These are phyloP conservation scores for Cyprinodon variegatus DNA, from an alignment of 2,113 vertebrate genomes.

Conservation along the genomic window DNA sequence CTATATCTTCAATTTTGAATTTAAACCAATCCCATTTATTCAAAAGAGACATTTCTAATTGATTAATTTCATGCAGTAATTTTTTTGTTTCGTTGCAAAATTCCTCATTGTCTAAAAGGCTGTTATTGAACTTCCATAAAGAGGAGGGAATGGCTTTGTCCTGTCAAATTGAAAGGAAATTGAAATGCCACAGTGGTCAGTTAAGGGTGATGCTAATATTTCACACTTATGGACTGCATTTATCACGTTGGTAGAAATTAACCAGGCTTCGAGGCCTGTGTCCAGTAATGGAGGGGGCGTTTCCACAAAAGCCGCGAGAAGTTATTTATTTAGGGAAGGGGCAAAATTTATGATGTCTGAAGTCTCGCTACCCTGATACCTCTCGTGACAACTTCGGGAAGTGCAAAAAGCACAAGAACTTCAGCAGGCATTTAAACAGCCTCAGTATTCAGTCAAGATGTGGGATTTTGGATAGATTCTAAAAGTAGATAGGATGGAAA, in stretches of 20 bases:
- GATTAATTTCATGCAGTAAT: too few species aligned
- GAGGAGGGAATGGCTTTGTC: background rate
- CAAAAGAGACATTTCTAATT: background rate
- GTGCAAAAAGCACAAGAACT: too few species aligned
- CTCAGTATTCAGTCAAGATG: too few species aligned
- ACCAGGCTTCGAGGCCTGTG: background rate
- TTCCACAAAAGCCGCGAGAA: too few species aligned
- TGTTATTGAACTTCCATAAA: background rate
- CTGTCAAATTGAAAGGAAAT: background rate
- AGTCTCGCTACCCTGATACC: too few species aligned
- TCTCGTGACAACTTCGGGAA: too few species aligned
- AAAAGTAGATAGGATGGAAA: too few species aligned
- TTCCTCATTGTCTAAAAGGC: background rate
- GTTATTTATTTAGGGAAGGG: too few species aligned
- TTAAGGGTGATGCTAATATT: background rate
- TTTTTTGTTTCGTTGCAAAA: background rate
- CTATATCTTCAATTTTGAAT: background rate
- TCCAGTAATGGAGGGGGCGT: too few species aligned
- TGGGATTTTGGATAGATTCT: too few species aligned
- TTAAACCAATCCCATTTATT: background rate
- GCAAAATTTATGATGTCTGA: too few species aligned
- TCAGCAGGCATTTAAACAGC: too few species aligned
- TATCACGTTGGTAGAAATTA: background rate
- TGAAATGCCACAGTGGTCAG: background rate
- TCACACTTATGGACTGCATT: background rate